A percentile compares a stretch with the other conserved stretches of the same genome.
phyloP scores from a whole-genome alignment of 2,888 invertebrate genomes.

The Mesorhabditis spiculigera region DNA sequence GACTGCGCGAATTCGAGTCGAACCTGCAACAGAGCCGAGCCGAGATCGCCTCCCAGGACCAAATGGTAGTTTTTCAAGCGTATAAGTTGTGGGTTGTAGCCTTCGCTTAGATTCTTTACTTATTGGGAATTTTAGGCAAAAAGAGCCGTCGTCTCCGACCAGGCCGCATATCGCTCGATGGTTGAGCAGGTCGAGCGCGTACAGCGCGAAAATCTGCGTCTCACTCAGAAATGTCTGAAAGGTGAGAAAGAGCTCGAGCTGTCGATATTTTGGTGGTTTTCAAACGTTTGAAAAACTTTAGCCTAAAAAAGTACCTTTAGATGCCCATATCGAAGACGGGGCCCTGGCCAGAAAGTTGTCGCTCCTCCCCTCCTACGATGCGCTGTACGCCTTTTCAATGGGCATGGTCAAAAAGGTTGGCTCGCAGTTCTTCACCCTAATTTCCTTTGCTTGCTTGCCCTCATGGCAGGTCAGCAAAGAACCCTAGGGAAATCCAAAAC shows the following conservation, averaged over 20 bases:
- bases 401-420: conserved; percentile 35
- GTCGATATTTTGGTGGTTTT: neutral
- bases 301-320: conserved; percentile 22
- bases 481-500: neutral
- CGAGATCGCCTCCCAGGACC: conserved; percentile 42
- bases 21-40: conserved; percentile 36
- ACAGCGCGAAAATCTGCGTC: conserved; percentile 50
- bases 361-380: conserved; percentile 52
- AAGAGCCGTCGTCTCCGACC: conserved; percentile 38
- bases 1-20: conserved; percentile 36
- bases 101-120: neutral
- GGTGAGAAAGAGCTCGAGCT: conserved; percentile 10
- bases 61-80: conserved; percentile 26
- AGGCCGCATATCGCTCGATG: conserved; percentile 41
- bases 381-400: conserved; percentile 54
- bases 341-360: conserved; percentile 38
- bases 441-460: neutral
- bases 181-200: conserved; percentile 54
- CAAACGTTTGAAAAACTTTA: conserved; percentile 17
- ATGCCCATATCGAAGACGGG: conserved; percentile 24
- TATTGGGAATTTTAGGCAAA: conserved; percentile 26
- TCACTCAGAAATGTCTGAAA: conserved; percentile 30
- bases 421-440: neutral
- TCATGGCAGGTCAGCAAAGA: neutral
- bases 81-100: neutral